These are phyloP conservation scores for Protobothrops flavoviridis DNA, from an alignment of 2,113 vertebrate genomes.

Conservation along the genomic window DNA sequence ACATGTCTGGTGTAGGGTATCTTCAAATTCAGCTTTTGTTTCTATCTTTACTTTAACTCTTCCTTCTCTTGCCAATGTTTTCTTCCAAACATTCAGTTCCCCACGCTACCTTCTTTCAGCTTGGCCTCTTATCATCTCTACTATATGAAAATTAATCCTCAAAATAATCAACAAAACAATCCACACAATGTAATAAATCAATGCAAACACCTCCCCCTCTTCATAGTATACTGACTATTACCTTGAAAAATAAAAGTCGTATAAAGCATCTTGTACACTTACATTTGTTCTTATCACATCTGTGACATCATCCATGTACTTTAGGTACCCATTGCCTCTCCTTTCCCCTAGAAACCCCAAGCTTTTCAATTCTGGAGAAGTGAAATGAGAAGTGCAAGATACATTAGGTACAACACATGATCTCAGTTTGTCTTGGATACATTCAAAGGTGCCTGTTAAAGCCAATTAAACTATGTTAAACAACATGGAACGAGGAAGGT, in stretches of 20 bases:
- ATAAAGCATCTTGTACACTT: constrained; percentile 21
- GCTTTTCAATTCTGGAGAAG: constrained; percentile 39
- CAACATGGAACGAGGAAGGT: neutral
- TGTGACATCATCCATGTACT: constrained; percentile 46
- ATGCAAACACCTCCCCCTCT: neutral
- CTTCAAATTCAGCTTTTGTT: neutral
- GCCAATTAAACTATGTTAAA: neutral
- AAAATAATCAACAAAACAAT: neutral
- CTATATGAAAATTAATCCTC: neutral
- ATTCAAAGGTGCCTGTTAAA: neutral
- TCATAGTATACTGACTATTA: neutral
- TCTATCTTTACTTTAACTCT: neutral
- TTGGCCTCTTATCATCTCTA: neutral
- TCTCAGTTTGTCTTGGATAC: neutral
- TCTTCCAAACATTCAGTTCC: neutral
- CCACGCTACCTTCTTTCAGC: neutral
- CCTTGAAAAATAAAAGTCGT: neutral
- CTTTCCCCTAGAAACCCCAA: constrained; percentile 50
- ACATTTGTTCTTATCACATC: constrained; percentile 42
- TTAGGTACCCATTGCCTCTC: neutral
- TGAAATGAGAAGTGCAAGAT: neutral
- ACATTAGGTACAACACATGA: neutral
- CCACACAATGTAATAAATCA: neutral
- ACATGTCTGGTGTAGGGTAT: neutral
- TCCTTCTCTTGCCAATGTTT: neutral